phyloP scores from a whole-genome alignment of 2,113 vertebrate genomes.

The Tricholaema leucomelas region DNA sequence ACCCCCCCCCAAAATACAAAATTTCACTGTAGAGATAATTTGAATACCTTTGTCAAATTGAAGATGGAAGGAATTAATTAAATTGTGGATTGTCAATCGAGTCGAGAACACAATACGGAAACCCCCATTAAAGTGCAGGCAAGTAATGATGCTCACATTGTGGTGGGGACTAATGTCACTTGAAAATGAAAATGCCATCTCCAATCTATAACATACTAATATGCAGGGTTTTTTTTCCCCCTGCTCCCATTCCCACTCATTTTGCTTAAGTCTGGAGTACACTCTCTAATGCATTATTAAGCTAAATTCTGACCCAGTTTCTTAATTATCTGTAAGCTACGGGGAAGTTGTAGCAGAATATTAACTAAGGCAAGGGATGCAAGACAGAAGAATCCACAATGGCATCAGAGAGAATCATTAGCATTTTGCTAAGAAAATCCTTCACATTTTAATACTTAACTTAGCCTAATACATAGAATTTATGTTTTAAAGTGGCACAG shows the following conservation, averaged over 20 bases:
- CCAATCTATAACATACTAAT: constrained; percentile 34
- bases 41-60: background rate
- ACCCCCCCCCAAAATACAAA: background rate
- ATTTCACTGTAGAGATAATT: background rate
- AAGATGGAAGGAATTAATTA: constrained; percentile 35
- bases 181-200: constrained; percentile 47
- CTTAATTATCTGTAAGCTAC: constrained; percentile 65
- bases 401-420: constrained; percentile 3
- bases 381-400: background rate
- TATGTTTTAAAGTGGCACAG: background rate
- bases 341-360: constrained; percentile 48
- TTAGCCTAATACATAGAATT: background rate
- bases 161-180: constrained; percentile 11
- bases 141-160: background rate
- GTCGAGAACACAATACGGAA: constrained; percentile 33
- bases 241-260: constrained; percentile 28
- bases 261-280: constrained; percentile 25
- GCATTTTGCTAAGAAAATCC: constrained; percentile 16
- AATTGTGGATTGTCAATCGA: background rate
- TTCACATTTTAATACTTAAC: background rate
- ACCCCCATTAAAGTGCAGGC: constrained; percentile 1
- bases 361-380: constrained; percentile 45
- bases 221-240: background rate
- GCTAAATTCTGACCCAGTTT: constrained; percentile 67
- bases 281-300: constrained; percentile 61